Evolutionary conservation across 2,888 invertebrate species (phyloP), one percentile per base, ranked within the genome.

Genomic region (Brachyptera putata): DNA sequence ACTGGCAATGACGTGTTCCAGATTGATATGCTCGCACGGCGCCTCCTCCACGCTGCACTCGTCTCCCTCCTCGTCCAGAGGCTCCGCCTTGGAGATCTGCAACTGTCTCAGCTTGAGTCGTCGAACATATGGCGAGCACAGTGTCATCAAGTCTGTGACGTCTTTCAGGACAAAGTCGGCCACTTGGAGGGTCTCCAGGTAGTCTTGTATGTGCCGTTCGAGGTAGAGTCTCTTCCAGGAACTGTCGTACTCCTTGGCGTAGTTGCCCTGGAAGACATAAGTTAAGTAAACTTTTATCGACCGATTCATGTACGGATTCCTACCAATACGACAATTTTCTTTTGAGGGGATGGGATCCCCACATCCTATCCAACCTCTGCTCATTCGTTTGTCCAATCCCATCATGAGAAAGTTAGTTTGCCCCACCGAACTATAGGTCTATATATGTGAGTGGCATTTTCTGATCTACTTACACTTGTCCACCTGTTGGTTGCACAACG

Each of bases 81-180:
- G 67, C 0, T 81, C 82, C 41, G 80, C 80, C 39, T 77, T 76
- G 68, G 80, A 78, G 25, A 78, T 75, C 72, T 79, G 79, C 26
- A 84, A 68, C 68, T 84, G 79, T 16, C 76, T 79, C 9, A 83
- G 69, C 11, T 73, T 69, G 58, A 84, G 68, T 58, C 76, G 76
- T 61, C 71, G 77, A 56, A 84, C 76, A 65, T 79, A 83, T 1
- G 80, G 79, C 61, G 77, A 76, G 22, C 61, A 59, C 22, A 61
- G 14, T 3, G 24, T 57, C 1, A 78, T 75, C 77, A 79, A 64
- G 26, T 68, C 68, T 67, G 74, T 71, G n/a, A 67, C 67, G 18
- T 72, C 70, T 64, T 75, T 74, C 55, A 74, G 74, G 7, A 67
- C 66, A 62, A 73, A 72, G 64, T 76, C 72, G 0, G 76, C 75